phyloP scores from a whole-genome alignment of 2,113 vertebrate species.

The Egretta garzetta region DNA sequence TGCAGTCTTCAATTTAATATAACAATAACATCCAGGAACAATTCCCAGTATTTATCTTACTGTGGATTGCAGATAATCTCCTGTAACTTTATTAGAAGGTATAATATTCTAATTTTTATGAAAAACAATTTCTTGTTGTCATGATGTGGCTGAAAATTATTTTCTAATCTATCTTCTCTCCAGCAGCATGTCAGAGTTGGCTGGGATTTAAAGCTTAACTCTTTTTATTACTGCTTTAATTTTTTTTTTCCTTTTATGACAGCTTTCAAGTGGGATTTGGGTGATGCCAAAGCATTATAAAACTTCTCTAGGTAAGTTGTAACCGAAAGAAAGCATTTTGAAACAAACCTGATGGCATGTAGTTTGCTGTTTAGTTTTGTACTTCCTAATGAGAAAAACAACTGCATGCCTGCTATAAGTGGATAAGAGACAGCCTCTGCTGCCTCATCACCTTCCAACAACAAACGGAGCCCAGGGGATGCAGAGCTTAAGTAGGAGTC shows the following conservation, averaged over 20 bases:
- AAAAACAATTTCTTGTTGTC: neutral
- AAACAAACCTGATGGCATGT: neutral
- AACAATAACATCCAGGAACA: neutral
- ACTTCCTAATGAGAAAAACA: neutral
- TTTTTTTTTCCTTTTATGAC: neutral
- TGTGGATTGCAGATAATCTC: neutral
- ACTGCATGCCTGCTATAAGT: neutral
- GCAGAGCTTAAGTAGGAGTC: neutral
- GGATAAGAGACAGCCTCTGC: neutral
- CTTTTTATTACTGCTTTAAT: neutral
- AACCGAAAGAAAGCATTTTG: neutral
- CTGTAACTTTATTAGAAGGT: neutral
- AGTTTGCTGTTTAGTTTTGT: neutral
- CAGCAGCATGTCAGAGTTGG: neutral
- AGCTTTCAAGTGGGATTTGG: neutral
- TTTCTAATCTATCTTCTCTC: neutral
- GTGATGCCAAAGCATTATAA: neutral
- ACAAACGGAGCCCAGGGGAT: neutral
- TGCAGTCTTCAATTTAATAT: slow-evolving; percentile 2
- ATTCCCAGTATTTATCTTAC: neutral
- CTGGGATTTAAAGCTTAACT: neutral
- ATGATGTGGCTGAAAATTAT: neutral
- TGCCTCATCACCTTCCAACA: neutral
- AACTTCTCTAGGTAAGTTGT: neutral
- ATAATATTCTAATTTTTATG: neutral